Evolutionary conservation across 2,888 invertebrate species (phyloP).

Genomic region (Pyrrhopygopsis socrates): DNA sequence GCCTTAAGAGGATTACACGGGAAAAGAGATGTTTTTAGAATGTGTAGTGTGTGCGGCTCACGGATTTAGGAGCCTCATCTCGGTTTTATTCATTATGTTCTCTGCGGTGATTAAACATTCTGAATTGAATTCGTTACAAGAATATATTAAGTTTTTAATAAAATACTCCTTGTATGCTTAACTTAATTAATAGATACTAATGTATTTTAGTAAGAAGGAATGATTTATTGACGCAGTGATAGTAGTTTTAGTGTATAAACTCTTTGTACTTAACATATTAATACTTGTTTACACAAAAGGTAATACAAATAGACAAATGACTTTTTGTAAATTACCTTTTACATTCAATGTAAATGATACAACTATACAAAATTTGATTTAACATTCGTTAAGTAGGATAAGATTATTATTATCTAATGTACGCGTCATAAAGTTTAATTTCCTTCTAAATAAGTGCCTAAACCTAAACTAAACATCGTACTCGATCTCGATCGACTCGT

Average conservation of each 20-base stretch:
- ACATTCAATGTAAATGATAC: too few species aligned
- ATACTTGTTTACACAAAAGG: background rate
- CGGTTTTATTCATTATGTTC: slow-evolving; percentile 42
- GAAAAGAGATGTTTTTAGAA: slow-evolving; percentile 58
- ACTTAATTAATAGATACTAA: slow-evolving; percentile 3
- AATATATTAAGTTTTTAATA: slow-evolving; percentile 41
- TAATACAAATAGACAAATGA: background rate
- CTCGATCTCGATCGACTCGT: too few species aligned
- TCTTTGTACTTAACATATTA: background rate
- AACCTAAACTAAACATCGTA: too few species aligned
- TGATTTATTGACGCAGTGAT: slow-evolving; percentile 34
- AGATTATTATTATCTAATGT: too few species aligned
- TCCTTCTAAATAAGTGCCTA: too few species aligned
- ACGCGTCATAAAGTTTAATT: too few species aligned
- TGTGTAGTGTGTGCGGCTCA: slow-evolving; percentile 31
- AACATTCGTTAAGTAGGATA: too few species aligned
- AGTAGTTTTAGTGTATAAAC: background rate
- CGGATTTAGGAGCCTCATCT: slow-evolving; percentile 37
- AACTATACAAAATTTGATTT: too few species aligned
- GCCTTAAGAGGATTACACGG: slow-evolving; percentile 54
- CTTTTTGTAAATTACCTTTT: too few species aligned
- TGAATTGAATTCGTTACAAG: slow-evolving; percentile 43
- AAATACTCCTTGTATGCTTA: slow-evolving; percentile 9
- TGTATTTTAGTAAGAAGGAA: slow-evolving; percentile 19
- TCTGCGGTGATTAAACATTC: slow-evolving; percentile 30